Conservation (phyloP, 2,113 vertebrate species). For the Gymnorhina tibicen region DNA sequence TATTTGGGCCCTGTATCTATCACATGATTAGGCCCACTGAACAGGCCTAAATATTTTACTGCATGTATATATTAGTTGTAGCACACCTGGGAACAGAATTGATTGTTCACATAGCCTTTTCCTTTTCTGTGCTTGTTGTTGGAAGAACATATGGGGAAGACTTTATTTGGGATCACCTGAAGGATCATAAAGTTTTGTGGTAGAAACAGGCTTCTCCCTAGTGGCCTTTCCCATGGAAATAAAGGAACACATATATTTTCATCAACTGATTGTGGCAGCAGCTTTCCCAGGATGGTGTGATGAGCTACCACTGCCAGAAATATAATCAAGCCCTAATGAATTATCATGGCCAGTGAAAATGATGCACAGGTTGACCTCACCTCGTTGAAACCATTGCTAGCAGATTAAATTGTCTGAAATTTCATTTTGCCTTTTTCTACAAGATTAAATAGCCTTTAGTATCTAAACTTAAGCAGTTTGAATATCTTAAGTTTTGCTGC, state of each 20-base stretch:
- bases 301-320: background rate
- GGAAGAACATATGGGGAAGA: background rate
- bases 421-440: background rate
- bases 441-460: background rate
- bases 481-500: background rate
- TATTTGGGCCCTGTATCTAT: background rate
- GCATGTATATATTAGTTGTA: background rate
- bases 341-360: background rate
- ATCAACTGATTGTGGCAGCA: background rate
- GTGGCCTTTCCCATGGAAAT: background rate
- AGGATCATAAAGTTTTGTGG: background rate
- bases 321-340: background rate
- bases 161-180: background rate
- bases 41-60: background rate
- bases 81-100: background rate
- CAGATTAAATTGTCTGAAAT: background rate
- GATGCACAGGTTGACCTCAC: background rate
- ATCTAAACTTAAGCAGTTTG: background rate
- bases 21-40: background rate
- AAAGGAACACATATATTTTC: background rate
- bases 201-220: background rate
- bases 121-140: background rate
- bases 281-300: background rate
- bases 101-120: background rate
- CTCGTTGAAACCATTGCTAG: background rate